Base-by-base conservation (phyloP, 1,140 invertebrate species). In the Megalonaias nervosa region DNA sequence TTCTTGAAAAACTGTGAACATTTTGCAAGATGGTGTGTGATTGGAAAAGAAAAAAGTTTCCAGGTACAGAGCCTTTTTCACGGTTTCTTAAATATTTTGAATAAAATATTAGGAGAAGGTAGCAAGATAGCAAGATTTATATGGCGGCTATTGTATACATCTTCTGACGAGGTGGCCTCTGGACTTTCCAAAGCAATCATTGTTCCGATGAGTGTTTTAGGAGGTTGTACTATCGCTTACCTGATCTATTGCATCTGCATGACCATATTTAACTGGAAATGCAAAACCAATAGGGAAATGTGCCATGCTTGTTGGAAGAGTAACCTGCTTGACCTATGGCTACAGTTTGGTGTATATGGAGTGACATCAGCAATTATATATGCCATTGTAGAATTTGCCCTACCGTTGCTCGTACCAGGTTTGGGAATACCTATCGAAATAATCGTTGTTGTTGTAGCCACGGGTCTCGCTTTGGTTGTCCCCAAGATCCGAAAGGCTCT, bases 21-120 rank as follows among this genome's bases (percentile, higher is more conserved):
- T 72, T 77, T 76, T 60, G 68, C 68, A 56, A 70, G 67, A 5
- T 76, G 74, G 74, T 76, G 74, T 71, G 74, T 76, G 13, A 55
- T 65, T 31, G 74, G 74, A 19, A 61, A 58, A 26, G 62, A 38
- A 5, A 61, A 67, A 65, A 71, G 69, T 56, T 67, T 71, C 23
- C 69, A 71, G 26, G 69, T 72, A 1, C 61, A 77, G 67, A 48
- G 70, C 14, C 3, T 71, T 4, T 55, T 3, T 21, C 12, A 77
- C 17, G 23, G n/a, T 26, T 17, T 59, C 31, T 31, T 21, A 2
- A 26, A 71, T 55, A 23, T 15, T 19, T 15, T 71, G 17, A 6
- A 21, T 14, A 38, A 21, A 17, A 5, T 60, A 23, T 55, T 38
- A 16, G 58, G 75, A 55, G n/a, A 13, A 12, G 62, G 68, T 26